Evolutionary conservation across 1,140 invertebrate genomes (phyloP), one percentile per base, ranked within the genome.

Genomic region (Aphidius gifuensis): DNA sequence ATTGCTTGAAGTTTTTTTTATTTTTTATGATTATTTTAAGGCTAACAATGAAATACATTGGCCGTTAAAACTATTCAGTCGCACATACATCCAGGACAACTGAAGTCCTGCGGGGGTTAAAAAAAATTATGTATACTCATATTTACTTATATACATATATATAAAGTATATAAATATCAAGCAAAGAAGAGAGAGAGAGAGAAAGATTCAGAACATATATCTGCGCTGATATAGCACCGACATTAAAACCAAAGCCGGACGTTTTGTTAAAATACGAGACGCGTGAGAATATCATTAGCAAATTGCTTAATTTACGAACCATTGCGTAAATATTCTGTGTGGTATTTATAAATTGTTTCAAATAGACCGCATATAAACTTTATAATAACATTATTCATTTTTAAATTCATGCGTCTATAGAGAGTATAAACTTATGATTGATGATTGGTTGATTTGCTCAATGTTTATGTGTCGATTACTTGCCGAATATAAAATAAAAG

Each of bases 241-340:
- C 72, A 77, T 74, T 77, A 78, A 79, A 76, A 72, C 68, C 74
- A 72, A 68, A 72, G 69, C 70, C 67, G 68, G 69, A 75, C 71
- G 68, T 70, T 64, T 68, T 65, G 69, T 68, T 77, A 71, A 79
- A 79, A 77, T 74, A 78, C 72, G 75, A 77, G 69, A 73, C 74
- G 76, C 72, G 74, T 78, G 74, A 78, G 74, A 79, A 79, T 80
- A 78, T 80, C 79, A 77, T 81, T 78, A 80, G 73, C 70, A 78
- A 80, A 80, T 79, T 79, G 74, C 76, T 80, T 79, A 80, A 80
- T 80, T 79, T 78, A 79, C 69, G 64, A 60, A 66, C 64, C 69
- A 62, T 65, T 46, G 64, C 47, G 59, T 49, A 32, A 32, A 32
- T 32, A 32, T 32, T 32, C 23, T 32, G 57, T 8, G 60, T 38